phyloP scores from a whole-genome alignment of 2,888 invertebrate species.

The Lasioglossum morio region DNA sequence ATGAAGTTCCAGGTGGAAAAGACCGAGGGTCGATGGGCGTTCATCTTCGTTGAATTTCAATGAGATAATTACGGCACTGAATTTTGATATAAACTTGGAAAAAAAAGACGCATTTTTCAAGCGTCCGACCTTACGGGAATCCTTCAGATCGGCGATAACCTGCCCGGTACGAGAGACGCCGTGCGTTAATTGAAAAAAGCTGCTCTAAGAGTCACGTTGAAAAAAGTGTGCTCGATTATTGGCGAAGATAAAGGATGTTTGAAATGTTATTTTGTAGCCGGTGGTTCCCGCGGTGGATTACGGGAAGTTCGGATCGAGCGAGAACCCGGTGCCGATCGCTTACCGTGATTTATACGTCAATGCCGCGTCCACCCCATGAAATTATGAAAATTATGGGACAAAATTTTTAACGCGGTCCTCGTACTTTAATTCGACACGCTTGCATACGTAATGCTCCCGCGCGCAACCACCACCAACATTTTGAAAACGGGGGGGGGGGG shows the following conservation, averaged over 20 bases:
- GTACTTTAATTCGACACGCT: conserved; percentile 32
- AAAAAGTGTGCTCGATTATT: not conserved
- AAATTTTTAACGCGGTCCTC: conserved; percentile 40
- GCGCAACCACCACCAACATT: conserved; percentile 8
- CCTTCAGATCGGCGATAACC: conserved; percentile 2
- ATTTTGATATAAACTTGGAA: not conserved
- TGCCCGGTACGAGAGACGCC: not conserved
- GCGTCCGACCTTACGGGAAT: not conserved
- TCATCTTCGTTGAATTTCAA: not conserved
- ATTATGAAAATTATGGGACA: conserved; percentile 48
- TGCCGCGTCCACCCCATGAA: conserved; percentile 18
- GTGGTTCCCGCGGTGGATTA: not conserved
- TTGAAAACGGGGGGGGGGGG: conserved; percentile 32
- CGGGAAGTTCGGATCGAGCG: not conserved
- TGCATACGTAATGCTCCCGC: conserved; percentile 31
- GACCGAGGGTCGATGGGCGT: not conserved
- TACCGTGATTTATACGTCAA: conserved; percentile 37
- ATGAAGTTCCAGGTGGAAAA: not conserved
- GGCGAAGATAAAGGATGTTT: not conserved
- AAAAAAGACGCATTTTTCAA: not conserved
- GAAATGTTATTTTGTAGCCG: not conserved
- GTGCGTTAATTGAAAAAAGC: conserved; percentile 8
- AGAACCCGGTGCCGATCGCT: conserved; percentile 14
- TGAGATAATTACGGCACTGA: not conserved
- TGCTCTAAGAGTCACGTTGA: not conserved